Base-by-base conservation (phyloP, 2,888 invertebrate species). In the Liposcelis brunnea region DNA sequence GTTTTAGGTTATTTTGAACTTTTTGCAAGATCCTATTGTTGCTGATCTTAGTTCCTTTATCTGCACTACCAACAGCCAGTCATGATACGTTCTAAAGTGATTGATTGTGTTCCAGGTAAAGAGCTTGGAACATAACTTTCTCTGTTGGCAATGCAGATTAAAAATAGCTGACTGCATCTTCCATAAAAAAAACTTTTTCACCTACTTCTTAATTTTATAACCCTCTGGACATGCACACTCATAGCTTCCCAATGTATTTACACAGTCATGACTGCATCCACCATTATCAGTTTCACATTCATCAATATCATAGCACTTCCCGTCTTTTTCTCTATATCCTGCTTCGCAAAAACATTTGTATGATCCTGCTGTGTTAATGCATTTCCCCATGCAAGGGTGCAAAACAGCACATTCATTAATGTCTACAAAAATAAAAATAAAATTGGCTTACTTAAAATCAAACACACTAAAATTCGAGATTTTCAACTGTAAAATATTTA, bases 201-300 rank as follows among this genome's bases (percentile, higher is more conserved):
- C 40, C 19, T 40, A 40, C 40, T 40, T 40, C 3, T 14, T 40
- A 18, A 19, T 14, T 6, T 5, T 14, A n/a, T 15, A n/a, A 18
- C 40, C 40, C 6, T 40, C n/a, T 18, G 40, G 40, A 40, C 40
- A 40, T 6, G 4, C n/a, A 53, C 76, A 77, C 33, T 61, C 61
- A 44, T 67, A 66, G 26, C 65, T 61, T 2, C 70, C 70, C 15
- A 65, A 58, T 1, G 65, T 63, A 49, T 69, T 70, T 10, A 62
- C 58, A 50, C 72, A 72, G 19, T 53, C 51, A 49, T 74, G 69
- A 4, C 69, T 69, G 51, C 72, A 72, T 7, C 70, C 70, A 1
- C 68, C 69, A 34, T 70, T 70, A 42, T 67, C 62, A 1, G 55
- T 49, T 2, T 60, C 60, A 49, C 71, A 71, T 42, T 64, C 61